Base-by-base conservation (phyloP, 2,113 vertebrate genomes). In the Boulengeromyrus knoepffleri region DNA sequence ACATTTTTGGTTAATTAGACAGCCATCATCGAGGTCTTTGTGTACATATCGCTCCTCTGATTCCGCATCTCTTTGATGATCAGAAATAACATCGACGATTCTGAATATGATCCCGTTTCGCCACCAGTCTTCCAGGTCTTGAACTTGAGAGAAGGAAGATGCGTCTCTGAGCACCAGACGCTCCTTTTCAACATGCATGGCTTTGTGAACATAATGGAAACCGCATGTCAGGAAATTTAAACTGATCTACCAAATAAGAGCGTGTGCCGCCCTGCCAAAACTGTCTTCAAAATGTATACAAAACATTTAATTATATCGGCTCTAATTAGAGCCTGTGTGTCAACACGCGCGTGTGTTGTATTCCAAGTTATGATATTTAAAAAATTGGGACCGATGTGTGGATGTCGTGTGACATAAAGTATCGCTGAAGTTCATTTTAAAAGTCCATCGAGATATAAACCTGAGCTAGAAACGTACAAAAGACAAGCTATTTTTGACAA, bases 251-350 rank as follows among this genome's bases (percentile, higher is more conserved):
- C 89, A 88, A 91, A 92, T 92, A 87, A 39, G 50, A 88, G 45
- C 36, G 62, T 47, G 45, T 27, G 47, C 45, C 58, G n/a, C 24
- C 45, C 74, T 31, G 46, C 66, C n/a, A 77, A 50, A 77, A 50
- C 88, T 50, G 24, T 88, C 45, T 49, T 52, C 47, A 42, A 80
- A 89, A 80, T 49, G 27, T 62, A 89, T 89, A 83, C 92, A 87
- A 53, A 92, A 93, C 91, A 85, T 93, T 93, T 92, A 88, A 94
- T 92, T 91, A 91, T 92, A 88, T 24, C 31, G 58, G 13, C 49
- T 5, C 77, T 94, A 93, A 94, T 95, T 94, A 93, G 90, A 94
- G 91, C 91, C 90, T 74, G 90, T 90, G n/a, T 90, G 45, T 77
- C 62, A 31, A 10, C 46, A n/a, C 6, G 66, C 42, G 21, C 47